Evolutionary conservation across 1,140 invertebrate genomes (phyloP).

Genomic region (Heliconius eleuchia): DNA sequence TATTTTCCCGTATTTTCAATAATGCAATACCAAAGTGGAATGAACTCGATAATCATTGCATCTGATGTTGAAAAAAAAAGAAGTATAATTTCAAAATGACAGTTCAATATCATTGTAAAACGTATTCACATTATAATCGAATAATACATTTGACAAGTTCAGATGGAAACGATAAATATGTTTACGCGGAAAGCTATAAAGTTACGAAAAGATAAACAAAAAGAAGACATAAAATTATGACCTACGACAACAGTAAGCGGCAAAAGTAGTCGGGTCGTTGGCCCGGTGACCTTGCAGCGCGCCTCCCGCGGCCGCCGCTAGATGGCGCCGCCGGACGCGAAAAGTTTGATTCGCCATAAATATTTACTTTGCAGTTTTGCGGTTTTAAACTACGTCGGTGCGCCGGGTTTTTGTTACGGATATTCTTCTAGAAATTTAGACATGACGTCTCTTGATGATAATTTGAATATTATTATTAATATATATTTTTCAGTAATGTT

Average conservation of each 20-base stretch:
- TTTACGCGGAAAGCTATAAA: constrained; percentile 72
- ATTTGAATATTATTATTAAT: neutral
- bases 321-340: constrained; percentile 57
- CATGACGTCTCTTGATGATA: neutral
- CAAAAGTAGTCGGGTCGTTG: constrained; percentile 79
- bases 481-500: neutral
- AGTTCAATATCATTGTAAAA: neutral
- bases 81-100: constrained; percentile 4
- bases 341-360: constrained; percentile 16
- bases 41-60: constrained; percentile 18
- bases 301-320: constrained; percentile 54
- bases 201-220: constrained; percentile 81
- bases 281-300: constrained; percentile 74
- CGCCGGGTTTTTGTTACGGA: neutral
- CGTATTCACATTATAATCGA: neutral
- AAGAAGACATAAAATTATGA: constrained; percentile 82
- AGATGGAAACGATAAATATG: constrained; percentile 45
- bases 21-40: constrained; percentile 24
- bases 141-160: neutral
- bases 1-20: constrained; percentile 16
- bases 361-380: constrained; percentile 24
- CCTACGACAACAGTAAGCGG: constrained; percentile 80
- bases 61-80: constrained; percentile 1
- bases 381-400: neutral
- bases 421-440: neutral